A percentile compares a stretch with the other conserved stretches of the same genome.
phyloP scores from a whole-genome alignment of 2,888 invertebrate genomes.

The Ceramica pisi region DNA sequence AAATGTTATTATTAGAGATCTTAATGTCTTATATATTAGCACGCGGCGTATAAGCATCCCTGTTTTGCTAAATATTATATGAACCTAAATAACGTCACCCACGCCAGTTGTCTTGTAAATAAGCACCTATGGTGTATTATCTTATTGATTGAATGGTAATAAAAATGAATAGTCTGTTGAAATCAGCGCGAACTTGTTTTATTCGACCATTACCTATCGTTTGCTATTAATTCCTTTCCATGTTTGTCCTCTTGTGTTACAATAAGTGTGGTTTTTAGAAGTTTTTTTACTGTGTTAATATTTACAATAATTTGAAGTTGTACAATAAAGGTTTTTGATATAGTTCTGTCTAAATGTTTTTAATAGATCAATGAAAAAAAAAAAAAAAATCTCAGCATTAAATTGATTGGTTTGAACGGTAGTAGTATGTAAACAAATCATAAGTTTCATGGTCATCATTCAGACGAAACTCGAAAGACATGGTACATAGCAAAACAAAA shows the following conservation, averaged over 20 bases:
- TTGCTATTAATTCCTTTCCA: constrained; percentile 39
- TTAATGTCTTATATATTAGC: constrained; percentile 77
- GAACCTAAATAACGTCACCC: constrained; percentile 70
- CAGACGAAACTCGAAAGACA: not conserved
- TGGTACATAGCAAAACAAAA: not conserved
- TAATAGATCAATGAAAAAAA: not conserved
- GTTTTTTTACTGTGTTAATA: constrained; percentile 65
- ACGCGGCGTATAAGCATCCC: constrained; percentile 74
- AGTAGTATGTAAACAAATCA: no score
- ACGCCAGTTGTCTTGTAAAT: constrained; percentile 85
- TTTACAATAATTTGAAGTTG: constrained; percentile 68
- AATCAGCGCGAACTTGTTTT: constrained; percentile 83
- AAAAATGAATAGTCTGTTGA: constrained; percentile 89
- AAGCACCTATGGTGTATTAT: constrained; percentile 87
- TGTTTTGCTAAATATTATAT: constrained; percentile 74
- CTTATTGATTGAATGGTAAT: constrained; percentile 87
- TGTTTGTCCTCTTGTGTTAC: constrained; percentile 60
- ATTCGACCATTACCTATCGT: constrained; percentile 68
- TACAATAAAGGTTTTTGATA: constrained; percentile 68
- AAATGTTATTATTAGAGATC: constrained; percentile 74
- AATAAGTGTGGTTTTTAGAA: constrained; percentile 56
- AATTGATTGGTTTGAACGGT: no score
- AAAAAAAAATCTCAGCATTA: not conserved
- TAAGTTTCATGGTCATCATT: not conserved
- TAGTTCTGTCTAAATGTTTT: constrained; percentile 38